Percentiles rank a stretch among this genome's conserved stretches.
phyloP scores from a whole-genome alignment of 2,797 vertebrate genomes.

The Periparus ater region DNA sequence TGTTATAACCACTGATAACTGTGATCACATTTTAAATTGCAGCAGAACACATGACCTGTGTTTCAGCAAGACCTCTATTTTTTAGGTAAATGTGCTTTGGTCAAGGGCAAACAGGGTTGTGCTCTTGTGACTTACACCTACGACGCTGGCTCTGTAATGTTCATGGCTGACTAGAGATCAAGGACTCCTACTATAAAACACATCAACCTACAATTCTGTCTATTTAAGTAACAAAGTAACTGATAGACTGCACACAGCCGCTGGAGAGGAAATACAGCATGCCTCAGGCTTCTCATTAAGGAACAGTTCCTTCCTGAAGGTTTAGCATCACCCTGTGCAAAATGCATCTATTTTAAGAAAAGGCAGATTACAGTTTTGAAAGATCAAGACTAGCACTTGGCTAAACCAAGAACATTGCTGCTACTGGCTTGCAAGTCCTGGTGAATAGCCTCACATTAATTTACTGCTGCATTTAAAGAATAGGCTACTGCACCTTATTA shows the following conservation, averaged over 20 bases:
- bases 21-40: not conserved
- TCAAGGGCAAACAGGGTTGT: not conserved
- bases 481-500: not conserved
- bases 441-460: not conserved
- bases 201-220: not conserved
- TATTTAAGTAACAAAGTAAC: not conserved
- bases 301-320: not conserved
- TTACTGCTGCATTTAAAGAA: not conserved
- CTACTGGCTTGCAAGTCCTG: not conserved
- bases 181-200: not conserved
- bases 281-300: not conserved
- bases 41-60: not conserved
- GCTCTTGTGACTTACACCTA: not conserved
- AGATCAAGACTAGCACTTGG: not conserved
- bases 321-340: not conserved
- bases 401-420: not conserved
- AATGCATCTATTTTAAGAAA: not conserved
- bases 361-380: not conserved
- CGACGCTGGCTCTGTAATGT: rapidly evolving
- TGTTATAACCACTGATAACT: not conserved
- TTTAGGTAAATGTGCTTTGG: not conserved
- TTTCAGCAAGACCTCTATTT: not conserved
- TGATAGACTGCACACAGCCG: not conserved
- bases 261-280: not conserved
- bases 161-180: not conserved